Evolutionary conservation across 2,888 invertebrate species (phyloP).

Genomic region (Kuschelorhynchus macadamiae): DNA sequence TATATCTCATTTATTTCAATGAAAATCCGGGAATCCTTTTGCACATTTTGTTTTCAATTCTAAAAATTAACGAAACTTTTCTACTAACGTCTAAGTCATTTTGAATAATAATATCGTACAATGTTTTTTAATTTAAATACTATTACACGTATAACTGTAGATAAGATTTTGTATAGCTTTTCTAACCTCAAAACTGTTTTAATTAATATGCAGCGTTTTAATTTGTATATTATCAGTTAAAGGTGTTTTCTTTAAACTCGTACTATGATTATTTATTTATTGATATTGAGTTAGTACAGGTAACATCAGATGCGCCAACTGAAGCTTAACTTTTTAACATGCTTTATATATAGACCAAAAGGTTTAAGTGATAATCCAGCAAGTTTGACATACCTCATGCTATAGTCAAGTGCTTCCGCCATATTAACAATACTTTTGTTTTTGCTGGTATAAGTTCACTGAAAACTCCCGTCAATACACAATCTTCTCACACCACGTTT

Average conservation of each 20-base stretch:
- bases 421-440: background rate
- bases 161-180: background rate
- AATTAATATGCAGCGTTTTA: background rate
- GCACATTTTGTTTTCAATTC: no score
- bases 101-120: background rate
- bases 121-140: background rate
- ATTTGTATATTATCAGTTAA: background rate
- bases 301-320: background rate
- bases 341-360: background rate
- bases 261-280: background rate
- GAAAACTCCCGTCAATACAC: background rate
- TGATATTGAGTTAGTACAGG: background rate
- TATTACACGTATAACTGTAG: background rate
- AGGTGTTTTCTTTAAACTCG: background rate
- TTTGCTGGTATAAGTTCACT: constrained; percentile 3
- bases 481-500: constrained; percentile 16
- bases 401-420: constrained; percentile 41
- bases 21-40: no score
- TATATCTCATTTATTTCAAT: no score
- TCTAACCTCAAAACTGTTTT: constrained; percentile 1
- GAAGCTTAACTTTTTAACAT: background rate
- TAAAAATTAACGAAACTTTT: no score
- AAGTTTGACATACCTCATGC: constrained; percentile 37
- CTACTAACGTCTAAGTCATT: no score
- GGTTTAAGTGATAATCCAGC: background rate